Conservation (phyloP, 2,888 invertebrate species). For the Cecidostiba fungosa region DNA sequence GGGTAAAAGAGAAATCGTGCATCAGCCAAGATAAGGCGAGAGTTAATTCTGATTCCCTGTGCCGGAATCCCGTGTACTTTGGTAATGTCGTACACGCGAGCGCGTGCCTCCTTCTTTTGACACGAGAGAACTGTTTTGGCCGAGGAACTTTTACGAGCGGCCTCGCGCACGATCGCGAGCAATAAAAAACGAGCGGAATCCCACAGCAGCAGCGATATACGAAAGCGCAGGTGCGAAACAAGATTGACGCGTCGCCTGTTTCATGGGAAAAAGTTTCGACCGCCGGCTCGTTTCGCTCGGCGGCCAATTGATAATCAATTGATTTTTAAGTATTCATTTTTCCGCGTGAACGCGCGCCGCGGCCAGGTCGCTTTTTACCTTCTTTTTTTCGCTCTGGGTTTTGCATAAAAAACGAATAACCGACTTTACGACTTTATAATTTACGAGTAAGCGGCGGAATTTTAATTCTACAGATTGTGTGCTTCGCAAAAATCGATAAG, state of each 20-base stretch:
- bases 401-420: slow-evolving; percentile 35
- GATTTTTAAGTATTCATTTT: slow-evolving; percentile 55
- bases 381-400: slow-evolving; percentile 49
- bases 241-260: slow-evolving; percentile 54
- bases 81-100: slow-evolving; percentile 1
- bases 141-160: slow-evolving; percentile 67
- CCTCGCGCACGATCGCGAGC: slow-evolving; percentile 61
- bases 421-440: slow-evolving; percentile 49
- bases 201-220: slow-evolving; percentile 25
- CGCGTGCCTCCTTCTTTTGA: slow-evolving; percentile 45
- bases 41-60: slow-evolving; percentile 10
- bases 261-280: slow-evolving; percentile 46
- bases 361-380: slow-evolving; percentile 47
- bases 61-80: slow-evolving; percentile 9
- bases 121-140: slow-evolving; percentile 1
- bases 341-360: background rate
- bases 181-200: slow-evolving; percentile 69
- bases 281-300: background rate
- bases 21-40: slow-evolving; percentile 42
- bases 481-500: background rate
- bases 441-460: slow-evolving; percentile 6
- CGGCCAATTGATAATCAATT: slow-evolving; percentile 61
- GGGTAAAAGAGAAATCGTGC: slow-evolving; percentile 27
- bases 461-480: slow-evolving; percentile 19
- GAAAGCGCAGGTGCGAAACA: slow-evolving; percentile 60